Evolutionary conservation across 92 coral and sea anemone species (phyloP), one percentile per base, ranked within the genome.

Genomic region (Pocillopora grandis): DNA sequence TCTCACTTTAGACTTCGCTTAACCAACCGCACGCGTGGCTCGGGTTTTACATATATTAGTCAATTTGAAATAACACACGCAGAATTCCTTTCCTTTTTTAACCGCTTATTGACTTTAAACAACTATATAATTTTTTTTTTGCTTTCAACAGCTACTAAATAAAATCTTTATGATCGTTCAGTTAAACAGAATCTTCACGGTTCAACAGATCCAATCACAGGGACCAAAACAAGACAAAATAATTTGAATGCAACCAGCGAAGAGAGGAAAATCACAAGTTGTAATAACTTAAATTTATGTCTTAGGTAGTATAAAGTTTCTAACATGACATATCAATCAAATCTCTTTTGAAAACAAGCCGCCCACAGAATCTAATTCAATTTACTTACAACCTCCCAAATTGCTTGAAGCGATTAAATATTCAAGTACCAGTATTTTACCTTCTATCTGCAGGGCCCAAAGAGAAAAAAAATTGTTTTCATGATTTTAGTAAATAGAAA

Each of bases 381-480:
- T 17, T 35, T 69, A 80, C 55, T 68, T 77, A 20, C 18, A 18
- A 31, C 58, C 78, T 12, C 86, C 71, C 5, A 61, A 12, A 35
- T n/a, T 71, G 68, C 36, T 52, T 21, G 33, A 62, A 17, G 57
- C 58, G 11, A 65, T 83, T 48, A 83, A 83, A 83, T 16, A 73
- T 83, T 74, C 16, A 83, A 23, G 6, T 62, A 83, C 86, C 80
- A 52, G 80, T 74, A 69, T 83, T 62, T 52, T 49, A 58, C 36
- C 63, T 52, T 52, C 36, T 13, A 27, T 19, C 1, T 15, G 10
- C 48, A 23, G 1, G 35, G 48, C 36, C 59, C 12, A 12, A 37
- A 14, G 19, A 17, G 59, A 42, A 1, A 17, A n/a, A 20, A 56
- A 48, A 20, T 20, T 80, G 9, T 11, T n/a, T 12, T 17, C 64